These are phyloP conservation scores for Ictalurus furcatus DNA, from an alignment of 2,113 vertebrate genomes.

Conservation along the genomic window DNA sequence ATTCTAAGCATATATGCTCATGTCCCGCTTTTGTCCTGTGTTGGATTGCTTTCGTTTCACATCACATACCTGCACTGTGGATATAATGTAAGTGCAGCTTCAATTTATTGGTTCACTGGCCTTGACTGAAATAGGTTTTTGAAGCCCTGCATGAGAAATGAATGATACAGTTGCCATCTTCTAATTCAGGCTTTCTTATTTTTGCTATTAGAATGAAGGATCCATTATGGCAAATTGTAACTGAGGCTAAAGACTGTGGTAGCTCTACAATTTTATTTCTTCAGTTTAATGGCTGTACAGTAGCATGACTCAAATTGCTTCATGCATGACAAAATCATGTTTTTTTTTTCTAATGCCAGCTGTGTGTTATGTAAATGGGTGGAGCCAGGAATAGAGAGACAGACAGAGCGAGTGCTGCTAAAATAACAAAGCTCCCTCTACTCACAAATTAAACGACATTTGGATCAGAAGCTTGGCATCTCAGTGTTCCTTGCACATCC, in stretches of 20 bases:
- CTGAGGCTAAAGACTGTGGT: background rate
- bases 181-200: slow-evolving; percentile 12
- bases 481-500: slow-evolving; percentile 27
- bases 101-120: slow-evolving; percentile 60
- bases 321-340: background rate
- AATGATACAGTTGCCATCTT: slow-evolving; percentile 25
- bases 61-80: slow-evolving; percentile 40
- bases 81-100: slow-evolving; percentile 49
- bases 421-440: slow-evolving; percentile 21
- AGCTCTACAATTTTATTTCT: background rate
- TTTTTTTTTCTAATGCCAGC: background rate
- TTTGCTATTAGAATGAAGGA: background rate
- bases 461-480: slow-evolving; percentile 23
- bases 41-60: slow-evolving; percentile 35
- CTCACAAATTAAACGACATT: slow-evolving; percentile 29
- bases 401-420: slow-evolving; percentile 1
- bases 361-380: slow-evolving; percentile 4
- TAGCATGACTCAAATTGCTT: background rate
- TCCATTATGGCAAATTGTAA: background rate
- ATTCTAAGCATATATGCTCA: slow-evolving; percentile 31
- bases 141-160: slow-evolving; percentile 44
- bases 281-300: slow-evolving; percentile 4
- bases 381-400: slow-evolving; percentile 5
- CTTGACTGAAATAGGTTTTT: slow-evolving; percentile 44
- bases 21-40: slow-evolving; percentile 37